Percentiles rank a stretch among this genome's conserved stretches.
Conservation (phyloP, 2,113 vertebrate species). For the Larimichthys crocea region DNA sequence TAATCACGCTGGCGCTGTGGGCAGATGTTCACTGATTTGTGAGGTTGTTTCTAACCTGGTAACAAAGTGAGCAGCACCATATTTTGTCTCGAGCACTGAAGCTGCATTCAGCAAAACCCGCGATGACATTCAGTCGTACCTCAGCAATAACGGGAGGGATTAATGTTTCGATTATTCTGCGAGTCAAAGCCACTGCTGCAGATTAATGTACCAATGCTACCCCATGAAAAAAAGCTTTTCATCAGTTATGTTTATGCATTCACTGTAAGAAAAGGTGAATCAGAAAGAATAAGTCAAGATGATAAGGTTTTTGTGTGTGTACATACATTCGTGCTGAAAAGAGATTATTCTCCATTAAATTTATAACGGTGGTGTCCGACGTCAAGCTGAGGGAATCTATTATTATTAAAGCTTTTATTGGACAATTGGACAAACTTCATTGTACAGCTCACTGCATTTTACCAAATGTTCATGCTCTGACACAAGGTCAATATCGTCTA, state of each 20-base stretch:
- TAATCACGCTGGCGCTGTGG: background rate
- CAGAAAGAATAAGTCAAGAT: background rate
- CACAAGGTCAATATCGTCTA: conserved; percentile 10
- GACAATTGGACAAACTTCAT: background rate
- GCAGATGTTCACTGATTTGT: conserved; percentile 18
- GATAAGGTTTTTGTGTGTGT: background rate
- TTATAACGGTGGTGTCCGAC: background rate
- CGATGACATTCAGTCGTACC: conserved; percentile 18
- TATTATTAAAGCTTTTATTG: conserved; percentile 21
- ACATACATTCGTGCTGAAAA: background rate
- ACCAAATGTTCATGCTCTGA: conserved; percentile 28
- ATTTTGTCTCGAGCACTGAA: conserved; percentile 1
- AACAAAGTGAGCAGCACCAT: background rate
- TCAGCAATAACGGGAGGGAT: background rate
- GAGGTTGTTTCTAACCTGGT: conserved; percentile 15
- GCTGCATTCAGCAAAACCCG: background rate
- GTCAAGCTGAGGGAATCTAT: background rate
- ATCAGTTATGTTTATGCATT: background rate
- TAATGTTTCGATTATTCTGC: conserved; percentile 24
- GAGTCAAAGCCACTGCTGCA: conserved; percentile 16
- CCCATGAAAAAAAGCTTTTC: background rate
- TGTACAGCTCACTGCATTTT: conserved; percentile 17
- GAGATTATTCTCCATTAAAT: background rate
- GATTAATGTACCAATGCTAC: conserved; percentile 6
- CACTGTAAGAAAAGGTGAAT: background rate